Base-by-base conservation (phyloP, 2,113 vertebrate genomes). In the Herpailurus yagouaroundi region DNA sequence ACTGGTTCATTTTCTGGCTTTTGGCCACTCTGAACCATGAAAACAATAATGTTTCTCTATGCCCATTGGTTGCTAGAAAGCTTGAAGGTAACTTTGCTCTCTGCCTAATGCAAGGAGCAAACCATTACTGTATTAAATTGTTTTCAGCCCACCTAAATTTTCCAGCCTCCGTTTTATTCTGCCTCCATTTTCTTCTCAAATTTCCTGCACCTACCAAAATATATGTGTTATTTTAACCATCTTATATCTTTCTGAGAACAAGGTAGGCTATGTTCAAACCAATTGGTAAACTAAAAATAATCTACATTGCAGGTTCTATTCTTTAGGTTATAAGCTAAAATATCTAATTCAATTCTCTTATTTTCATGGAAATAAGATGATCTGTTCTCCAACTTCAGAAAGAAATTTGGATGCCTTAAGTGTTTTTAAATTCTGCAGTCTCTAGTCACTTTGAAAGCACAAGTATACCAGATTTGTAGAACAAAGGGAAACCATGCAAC, bases 401-500 rank as follows among this genome's bases (percentile, higher is more conserved):
- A 77, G 31, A 87, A 57, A 87, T 57, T 23, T 86, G 33, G 13
- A 16, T 50, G 50, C 7, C 14, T 68, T n/a, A 41, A 5, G 68
- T 60, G 36, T 29, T 48, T 91, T 41, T 86, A 48, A 76, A 89
- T 92, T 80, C 64, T 93, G 16, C 71, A 66, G 12, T 50, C 7
- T 91, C 16, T 74, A n/a, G 38, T 73, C 7, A 45, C 3, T 85
- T 77, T 92, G 84, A 95, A 77, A 91, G 15, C 11, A 77, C 55
- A 85, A 38, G 23, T 5, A 16, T 41, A 64, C 13, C 4, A 31
- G 15, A 25, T 76, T 96, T 88, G 19, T 4, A 71, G 69, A 71
- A 63, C 8, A 77, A 92, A 95, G 36, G 88, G 92, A 98, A 97
- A 55, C 74, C 16, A 66, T 83, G 10, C 31, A 83, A 89, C 57